Conservation (phyloP, 2,888 invertebrate species). For the Meandrusa payeni region DNA sequence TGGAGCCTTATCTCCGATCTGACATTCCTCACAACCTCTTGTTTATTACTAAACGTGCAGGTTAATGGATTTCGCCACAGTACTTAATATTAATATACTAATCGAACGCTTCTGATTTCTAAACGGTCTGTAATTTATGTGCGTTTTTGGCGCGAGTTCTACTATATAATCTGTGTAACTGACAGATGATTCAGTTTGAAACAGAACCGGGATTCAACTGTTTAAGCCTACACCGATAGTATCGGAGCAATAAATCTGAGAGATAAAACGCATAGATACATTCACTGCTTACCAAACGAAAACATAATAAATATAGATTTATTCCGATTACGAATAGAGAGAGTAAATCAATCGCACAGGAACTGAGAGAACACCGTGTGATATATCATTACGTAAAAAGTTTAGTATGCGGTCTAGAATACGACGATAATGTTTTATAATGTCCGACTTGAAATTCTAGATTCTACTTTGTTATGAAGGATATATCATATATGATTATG, state of each 20-base stretch:
- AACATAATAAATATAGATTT: constrained; percentile 50
- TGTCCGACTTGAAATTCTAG: constrained; percentile 23
- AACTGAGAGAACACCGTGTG: constrained; percentile 3
- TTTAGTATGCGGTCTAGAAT: constrained; percentile 17
- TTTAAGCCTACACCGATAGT: constrained; percentile 62
- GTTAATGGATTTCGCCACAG: constrained; percentile 13
- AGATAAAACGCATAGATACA: constrained; percentile 55
- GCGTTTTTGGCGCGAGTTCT: constrained; percentile 16
- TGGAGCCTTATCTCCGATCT: constrained; percentile 40
- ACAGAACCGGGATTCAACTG: constrained; percentile 40
- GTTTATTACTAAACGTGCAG: constrained; percentile 32
- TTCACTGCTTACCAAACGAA: constrained; percentile 41
- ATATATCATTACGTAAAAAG: constrained; percentile 24
- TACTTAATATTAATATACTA: constrained; percentile 19
- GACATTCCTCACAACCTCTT: constrained; percentile 32
- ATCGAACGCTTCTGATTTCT: constrained; percentile 29
- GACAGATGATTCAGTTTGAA: constrained; percentile 15
- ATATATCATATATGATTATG: too few relatives aligned
- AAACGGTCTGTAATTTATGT: constrained; percentile 27
- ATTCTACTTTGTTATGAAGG: too few relatives aligned
- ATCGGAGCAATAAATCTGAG: constrained; percentile 73
- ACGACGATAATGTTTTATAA: constrained; percentile 16
- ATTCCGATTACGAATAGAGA: constrained; percentile 38
- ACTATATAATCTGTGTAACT: constrained; percentile 6
- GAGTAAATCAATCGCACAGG: constrained; percentile 32